phyloP scores from a whole-genome alignment of 1,140 invertebrate species.

The Calycopis cecrops region DNA sequence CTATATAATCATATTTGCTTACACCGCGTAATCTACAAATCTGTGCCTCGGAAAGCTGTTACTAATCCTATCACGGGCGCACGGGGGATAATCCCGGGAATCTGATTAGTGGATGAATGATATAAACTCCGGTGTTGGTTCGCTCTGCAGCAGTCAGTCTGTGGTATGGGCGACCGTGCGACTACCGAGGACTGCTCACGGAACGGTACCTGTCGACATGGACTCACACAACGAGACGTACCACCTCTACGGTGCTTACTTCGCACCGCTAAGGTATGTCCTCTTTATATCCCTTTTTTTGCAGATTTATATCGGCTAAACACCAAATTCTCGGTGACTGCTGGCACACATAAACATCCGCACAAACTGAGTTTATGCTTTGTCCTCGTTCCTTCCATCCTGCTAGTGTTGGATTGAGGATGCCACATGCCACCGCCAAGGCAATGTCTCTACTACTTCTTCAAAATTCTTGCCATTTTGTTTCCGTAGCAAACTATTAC shows the following conservation, averaged over 20 bases:
- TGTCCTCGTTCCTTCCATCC: too few species aligned
- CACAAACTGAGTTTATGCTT: too few species aligned
- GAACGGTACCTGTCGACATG: constrained; percentile 40
- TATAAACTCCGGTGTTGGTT: constrained; percentile 44
- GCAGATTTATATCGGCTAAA: too few species aligned
- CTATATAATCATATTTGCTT: constrained; percentile 32
- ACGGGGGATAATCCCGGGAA: constrained; percentile 52
- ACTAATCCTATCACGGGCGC: constrained; percentile 60
- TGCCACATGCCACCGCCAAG: too few species aligned
- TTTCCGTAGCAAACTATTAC: too few species aligned
- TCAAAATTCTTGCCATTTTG: too few species aligned
- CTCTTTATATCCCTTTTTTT: neutral
- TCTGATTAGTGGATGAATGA: constrained; percentile 45
- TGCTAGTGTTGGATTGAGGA: too few species aligned
- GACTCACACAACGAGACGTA: constrained; percentile 49
- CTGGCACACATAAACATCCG: too few species aligned
- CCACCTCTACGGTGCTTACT: constrained; percentile 52
- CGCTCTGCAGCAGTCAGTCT: constrained; percentile 58
- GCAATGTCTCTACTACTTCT: too few species aligned
- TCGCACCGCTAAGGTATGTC: constrained; percentile 52
- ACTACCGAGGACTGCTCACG: constrained; percentile 70
- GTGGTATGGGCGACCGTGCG: constrained; percentile 48
- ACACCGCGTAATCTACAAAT: constrained; percentile 44
- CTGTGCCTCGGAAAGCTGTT: constrained; percentile 47
- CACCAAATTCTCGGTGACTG: too few species aligned